Conservation (phyloP, 1,140 invertebrate species). For the Tetramorium simillimum region DNA sequence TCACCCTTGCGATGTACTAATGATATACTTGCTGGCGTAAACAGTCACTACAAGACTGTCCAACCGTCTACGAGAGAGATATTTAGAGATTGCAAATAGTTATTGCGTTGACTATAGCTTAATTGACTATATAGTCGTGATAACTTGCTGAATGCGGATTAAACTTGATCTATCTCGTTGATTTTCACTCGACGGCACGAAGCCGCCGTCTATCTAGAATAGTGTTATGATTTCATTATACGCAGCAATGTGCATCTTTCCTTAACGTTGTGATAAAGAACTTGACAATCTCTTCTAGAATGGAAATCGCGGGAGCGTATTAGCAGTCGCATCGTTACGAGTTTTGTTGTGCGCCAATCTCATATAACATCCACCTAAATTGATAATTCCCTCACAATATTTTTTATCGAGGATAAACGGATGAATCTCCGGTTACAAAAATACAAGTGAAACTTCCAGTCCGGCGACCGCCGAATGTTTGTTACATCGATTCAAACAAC, state of each 20-base stretch:
- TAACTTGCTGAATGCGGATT: constrained; percentile 11
- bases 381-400: neutral
- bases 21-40: constrained; percentile 64
- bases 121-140: constrained; percentile 3
- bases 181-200: constrained; percentile 30
- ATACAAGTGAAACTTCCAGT: neutral
- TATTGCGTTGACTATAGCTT: constrained; percentile 7
- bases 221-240: constrained; percentile 35
- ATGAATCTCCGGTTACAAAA: neutral
- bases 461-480: neutral
- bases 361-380: neutral
- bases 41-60: neutral
- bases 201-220: constrained; percentile 18
- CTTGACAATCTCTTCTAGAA: neutral
- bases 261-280: constrained; percentile 2
- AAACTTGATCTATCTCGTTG: constrained; percentile 21
- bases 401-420: neutral
- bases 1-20: constrained; percentile 55
- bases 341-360: neutral
- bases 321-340: neutral
- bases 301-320: neutral
- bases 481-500: neutral
- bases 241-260: neutral
- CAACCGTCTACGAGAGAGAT: constrained; percentile 25
- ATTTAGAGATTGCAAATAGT: constrained; percentile 29